These are phyloP conservation scores for Cryptus armator DNA, from an alignment of 2,888 invertebrate genomes.

Conservation along the genomic window DNA sequence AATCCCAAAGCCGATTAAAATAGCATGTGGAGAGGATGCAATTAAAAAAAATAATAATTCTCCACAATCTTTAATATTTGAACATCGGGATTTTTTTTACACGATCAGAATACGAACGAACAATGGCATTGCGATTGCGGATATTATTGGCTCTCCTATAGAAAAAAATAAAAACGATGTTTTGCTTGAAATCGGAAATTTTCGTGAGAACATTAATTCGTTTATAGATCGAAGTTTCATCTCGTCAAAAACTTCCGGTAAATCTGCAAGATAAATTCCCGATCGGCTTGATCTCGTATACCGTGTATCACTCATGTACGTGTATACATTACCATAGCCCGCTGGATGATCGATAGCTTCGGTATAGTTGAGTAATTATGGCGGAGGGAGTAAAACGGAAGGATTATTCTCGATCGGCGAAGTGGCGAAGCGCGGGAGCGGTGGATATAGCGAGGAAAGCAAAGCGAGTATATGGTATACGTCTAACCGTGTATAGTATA, in stretches of 20 bases:
- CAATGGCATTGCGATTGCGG: too few species aligned
- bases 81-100: too few species aligned
- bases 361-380: conserved; percentile 80
- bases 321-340: conserved; percentile 56
- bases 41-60: too few species aligned
- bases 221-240: conserved; percentile 23
- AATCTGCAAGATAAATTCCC: background rate
- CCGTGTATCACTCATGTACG: background rate
- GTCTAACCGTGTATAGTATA: conserved; percentile 64
- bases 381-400: conserved; percentile 66
- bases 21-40: too few species aligned
- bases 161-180: too few species aligned
- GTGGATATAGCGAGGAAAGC: conserved; percentile 32
- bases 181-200: too few species aligned
- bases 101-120: too few species aligned
- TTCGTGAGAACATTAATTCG: background rate
- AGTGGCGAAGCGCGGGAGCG: conserved; percentile 11
- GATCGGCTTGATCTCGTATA: background rate
- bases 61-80: too few species aligned
- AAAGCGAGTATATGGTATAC: conserved; percentile 17
- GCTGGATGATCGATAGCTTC: conserved; percentile 78
- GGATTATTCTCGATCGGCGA: conserved; percentile 11
- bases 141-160: too few species aligned
- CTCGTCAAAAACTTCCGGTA: conserved; percentile 54
- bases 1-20: too few species aligned